Evolutionary conservation across 2,113 vertebrate genomes (phyloP).

Genomic region (Dicaeum eximium): DNA sequence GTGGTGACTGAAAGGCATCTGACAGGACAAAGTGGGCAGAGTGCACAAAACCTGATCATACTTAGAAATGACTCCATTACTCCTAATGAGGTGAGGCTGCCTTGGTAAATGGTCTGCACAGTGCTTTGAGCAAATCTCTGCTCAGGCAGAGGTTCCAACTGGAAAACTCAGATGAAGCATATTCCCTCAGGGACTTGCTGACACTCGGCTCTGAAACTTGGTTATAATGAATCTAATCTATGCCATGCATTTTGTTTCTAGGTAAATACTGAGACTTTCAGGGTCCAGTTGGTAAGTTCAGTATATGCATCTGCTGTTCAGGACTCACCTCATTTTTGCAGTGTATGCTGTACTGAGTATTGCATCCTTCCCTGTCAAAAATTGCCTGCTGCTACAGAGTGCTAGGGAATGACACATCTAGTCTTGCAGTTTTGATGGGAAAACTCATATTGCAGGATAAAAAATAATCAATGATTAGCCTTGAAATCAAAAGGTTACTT

Average conservation of each 20-base stretch:
- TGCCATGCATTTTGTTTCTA: slow-evolving; percentile 8
- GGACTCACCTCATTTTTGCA: neutral
- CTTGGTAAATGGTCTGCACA: neutral
- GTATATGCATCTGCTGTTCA: accelerated
- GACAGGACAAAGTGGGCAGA: slow-evolving; percentile 90
- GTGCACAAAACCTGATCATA: slow-evolving; percentile 84
- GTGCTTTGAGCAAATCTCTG: neutral
- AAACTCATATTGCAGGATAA: neutral
- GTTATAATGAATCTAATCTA: neutral
- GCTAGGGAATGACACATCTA: neutral
- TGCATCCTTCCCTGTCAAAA: neutral
- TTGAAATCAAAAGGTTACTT: neutral
- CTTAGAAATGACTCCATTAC: slow-evolving; percentile 88
- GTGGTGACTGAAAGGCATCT: slow-evolving; percentile 89
- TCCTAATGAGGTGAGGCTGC: slow-evolving; percentile 81
- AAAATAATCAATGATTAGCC: neutral
- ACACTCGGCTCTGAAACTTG: neutral
- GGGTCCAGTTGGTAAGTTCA: neutral
- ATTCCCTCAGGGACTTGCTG: neutral
- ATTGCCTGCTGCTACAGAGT: neutral
- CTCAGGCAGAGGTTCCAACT: neutral
- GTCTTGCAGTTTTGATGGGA: neutral
- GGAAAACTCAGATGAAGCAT: neutral
- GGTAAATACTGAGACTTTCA: slow-evolving; percentile 11
- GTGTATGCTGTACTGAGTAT: neutral